Evolutionary conservation across 2,888 invertebrate genomes (phyloP).

Genomic region (Thumatha senex): DNA sequence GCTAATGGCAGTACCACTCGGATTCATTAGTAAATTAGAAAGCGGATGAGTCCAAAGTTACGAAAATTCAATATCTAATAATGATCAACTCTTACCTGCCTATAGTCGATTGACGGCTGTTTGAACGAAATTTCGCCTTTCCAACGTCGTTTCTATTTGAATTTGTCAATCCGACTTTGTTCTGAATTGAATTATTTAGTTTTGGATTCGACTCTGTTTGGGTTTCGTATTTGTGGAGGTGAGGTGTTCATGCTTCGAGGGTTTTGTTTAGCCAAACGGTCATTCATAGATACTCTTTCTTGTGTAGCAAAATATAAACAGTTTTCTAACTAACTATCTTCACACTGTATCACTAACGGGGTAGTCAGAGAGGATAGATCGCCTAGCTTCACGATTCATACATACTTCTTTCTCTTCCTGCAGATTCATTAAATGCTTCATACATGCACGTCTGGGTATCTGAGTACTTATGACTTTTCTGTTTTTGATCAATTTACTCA

Average conservation of each 20-base stretch:
- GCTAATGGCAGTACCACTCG: constrained; percentile 80
- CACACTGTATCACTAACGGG: too few species aligned
- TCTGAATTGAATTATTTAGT: constrained; percentile 79
- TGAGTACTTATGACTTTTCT: too few species aligned
- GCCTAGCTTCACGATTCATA: too few species aligned
- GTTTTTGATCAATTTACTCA: too few species aligned
- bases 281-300: constrained; percentile 21
- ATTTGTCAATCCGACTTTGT: constrained; percentile 78
- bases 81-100: constrained; percentile 79
- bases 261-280: constrained; percentile 42
- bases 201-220: constrained; percentile 72
- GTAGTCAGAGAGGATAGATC: too few species aligned
- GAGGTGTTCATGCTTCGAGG: constrained; percentile 57
- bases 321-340: too few species aligned
- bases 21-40: constrained; percentile 85
- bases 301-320: constrained; percentile 22
- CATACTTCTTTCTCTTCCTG: too few species aligned
- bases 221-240: constrained; percentile 56
- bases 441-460: too few species aligned
- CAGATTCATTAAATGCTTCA: too few species aligned
- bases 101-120: constrained; percentile 55
- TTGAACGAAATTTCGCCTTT: constrained; percentile 39
- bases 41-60: constrained; percentile 84
- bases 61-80: constrained; percentile 84
- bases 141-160: constrained; percentile 53